Evolutionary conservation across 2,113 vertebrate species (phyloP).

Genomic region (Suncus etruscus): DNA sequence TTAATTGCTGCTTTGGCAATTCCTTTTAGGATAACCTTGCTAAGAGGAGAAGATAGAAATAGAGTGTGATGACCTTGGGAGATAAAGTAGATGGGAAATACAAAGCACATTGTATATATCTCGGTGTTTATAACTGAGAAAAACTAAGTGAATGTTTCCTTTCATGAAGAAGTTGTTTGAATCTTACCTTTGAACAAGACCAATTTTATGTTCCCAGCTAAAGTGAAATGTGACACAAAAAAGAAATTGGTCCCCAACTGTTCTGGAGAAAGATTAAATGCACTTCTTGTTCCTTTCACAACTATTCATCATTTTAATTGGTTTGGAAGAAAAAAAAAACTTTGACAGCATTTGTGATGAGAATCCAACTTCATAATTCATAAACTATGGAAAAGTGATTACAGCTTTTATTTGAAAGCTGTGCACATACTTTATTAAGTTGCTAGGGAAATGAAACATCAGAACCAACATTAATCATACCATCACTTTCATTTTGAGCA

Average conservation of each 20-base stretch:
- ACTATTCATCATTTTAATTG: conserved; percentile 78
- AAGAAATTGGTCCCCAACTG: conserved; percentile 41
- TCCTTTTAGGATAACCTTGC: conserved; percentile 63
- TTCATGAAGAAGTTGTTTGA: conserved; percentile 66
- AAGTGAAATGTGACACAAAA: conserved; percentile 62
- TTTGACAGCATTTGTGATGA: conserved; percentile 62
- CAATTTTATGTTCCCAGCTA: conserved; percentile 56
- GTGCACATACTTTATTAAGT: conserved; percentile 47
- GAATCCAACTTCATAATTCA: conserved; percentile 72
- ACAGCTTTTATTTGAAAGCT: conserved; percentile 49
- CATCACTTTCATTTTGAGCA: neutral
- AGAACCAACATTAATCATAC: conserved; percentile 42
- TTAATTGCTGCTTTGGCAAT: conserved; percentile 18
- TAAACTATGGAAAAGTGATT: conserved; percentile 63
- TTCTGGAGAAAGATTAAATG: conserved; percentile 74
- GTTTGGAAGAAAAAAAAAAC: conserved; percentile 76
- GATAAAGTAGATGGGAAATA: conserved; percentile 29
- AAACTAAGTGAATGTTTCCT: conserved; percentile 38
- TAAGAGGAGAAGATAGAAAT: conserved; percentile 29
- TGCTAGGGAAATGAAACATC: conserved; percentile 47
- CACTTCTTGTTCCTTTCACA: conserved; percentile 57
- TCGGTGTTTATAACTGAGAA: conserved; percentile 33
- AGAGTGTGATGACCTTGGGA: conserved; percentile 24
- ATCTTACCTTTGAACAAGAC: conserved; percentile 60
- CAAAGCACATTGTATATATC: neutral